Conservation (phyloP, 2,113 vertebrate species). For the Fregata magnificens region DNA sequence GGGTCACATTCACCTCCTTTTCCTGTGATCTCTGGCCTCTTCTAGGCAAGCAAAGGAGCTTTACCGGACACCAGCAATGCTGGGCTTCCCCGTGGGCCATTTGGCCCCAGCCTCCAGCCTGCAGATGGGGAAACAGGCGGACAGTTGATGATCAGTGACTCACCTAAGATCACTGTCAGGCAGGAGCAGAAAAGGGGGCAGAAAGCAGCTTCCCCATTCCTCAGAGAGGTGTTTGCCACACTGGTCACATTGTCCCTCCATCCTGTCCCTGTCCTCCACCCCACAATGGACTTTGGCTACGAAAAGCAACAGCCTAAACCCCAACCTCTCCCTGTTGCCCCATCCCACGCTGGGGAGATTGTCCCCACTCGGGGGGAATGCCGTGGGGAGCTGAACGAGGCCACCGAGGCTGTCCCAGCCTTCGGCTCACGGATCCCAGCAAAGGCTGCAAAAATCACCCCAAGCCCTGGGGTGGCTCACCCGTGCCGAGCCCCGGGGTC, state of each 20-base stretch:
- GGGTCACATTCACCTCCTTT: neutral
- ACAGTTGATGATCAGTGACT: neutral
- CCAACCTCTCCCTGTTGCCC: neutral
- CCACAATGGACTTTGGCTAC: neutral
- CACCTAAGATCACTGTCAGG: neutral
- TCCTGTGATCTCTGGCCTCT: neutral
- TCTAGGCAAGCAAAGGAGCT: neutral
- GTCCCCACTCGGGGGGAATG: accelerated
- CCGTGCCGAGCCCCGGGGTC: accelerated
- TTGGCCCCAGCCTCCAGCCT: neutral
- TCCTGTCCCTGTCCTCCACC: neutral
- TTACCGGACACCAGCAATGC: neutral
- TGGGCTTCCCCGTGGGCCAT: neutral
- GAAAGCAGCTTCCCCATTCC: neutral
- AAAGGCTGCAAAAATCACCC: neutral
- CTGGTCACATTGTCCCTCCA: neutral
- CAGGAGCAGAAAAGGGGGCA: neutral
- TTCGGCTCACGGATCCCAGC: neutral
- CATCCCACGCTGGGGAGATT: neutral
- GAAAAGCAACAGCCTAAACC: neutral
- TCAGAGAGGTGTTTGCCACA: neutral
- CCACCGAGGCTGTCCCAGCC: neutral
- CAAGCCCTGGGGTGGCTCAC: neutral
- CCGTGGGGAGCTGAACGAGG: neutral
- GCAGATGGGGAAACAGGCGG: neutral